Base-by-base conservation (phyloP, 1,140 invertebrate genomes). In the Argopecten irradians region DNA sequence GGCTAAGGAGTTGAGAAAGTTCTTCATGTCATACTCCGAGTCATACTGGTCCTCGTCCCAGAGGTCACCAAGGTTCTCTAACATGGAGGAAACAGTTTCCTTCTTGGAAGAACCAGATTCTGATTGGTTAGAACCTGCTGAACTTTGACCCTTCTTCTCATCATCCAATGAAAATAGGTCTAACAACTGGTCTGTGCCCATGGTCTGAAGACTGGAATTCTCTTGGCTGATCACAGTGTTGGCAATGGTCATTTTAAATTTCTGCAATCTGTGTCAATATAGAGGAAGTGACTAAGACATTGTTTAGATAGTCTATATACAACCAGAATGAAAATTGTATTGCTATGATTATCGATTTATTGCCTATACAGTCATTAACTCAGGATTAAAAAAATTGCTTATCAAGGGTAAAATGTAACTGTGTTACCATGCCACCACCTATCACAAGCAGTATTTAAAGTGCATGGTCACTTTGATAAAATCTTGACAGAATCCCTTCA, bases 11-110 rank as follows among this genome's bases (percentile, higher is more conserved):
- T 96, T 92, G 88, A 97, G 95, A 92, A 98, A 98, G 92, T 96
- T 97, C 34, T 96, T 96, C 93, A 99, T 96, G 95, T 99, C 98
- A 94, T 99, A 99, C 95, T 99, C 98, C 92, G 97, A 97, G 91
- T 99, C 98, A 94, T 99, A 99, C 94, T 99, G 98, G 91, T 97
- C 97, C 91, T 98, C 97, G 91, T 99, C 98, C 98, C 98, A 99
- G 0, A 99, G 96, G 92, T 99, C 98, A 3, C 98, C 98, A 55
- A 99, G 95, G 55, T 97, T 97, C 86, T 99, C 98, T 39, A 99
- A 95, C 16, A 98, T 96, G 7, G 97, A 96, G 93, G 97, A 97
- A 36, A 96, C 93, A 86, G 94, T 95, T 55, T 94, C 93, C 92
- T 87, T 93, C 87, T 92, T 91, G 46, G 86, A 87, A 34, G n/a